Percentiles rank a stretch among this genome's conserved stretches.
phyloP scores from a whole-genome alignment of 2,113 vertebrate species.

The Tyto alba region DNA sequence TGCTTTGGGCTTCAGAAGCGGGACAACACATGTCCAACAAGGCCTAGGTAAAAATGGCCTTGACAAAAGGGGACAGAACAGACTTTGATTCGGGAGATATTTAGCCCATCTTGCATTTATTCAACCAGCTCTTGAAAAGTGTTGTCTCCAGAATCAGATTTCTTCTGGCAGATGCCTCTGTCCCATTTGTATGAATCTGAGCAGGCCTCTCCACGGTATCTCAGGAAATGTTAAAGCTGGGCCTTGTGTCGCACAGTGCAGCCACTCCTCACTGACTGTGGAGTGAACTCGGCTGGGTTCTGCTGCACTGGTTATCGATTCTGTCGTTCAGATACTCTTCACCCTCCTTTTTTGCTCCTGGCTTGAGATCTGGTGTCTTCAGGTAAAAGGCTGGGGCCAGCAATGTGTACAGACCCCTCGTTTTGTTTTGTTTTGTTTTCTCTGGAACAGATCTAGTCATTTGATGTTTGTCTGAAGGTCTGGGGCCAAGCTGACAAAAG shows the following conservation, averaged over 20 bases:
- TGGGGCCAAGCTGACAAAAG: not conserved
- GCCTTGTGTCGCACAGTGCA: not conserved
- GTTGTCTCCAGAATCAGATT: not conserved
- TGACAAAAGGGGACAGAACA: not conserved
- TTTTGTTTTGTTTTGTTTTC: not conserved
- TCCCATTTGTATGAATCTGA: not conserved
- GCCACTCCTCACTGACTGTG: not conserved
- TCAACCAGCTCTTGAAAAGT: not conserved
- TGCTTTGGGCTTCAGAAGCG: not conserved
- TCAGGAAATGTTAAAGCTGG: slow-evolving; percentile 7
- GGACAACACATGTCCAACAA: not conserved
- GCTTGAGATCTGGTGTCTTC: not conserved
- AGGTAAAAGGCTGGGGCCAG: not conserved
- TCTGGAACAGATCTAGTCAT: not conserved
- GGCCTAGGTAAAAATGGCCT: not conserved
- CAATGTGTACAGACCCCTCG: not conserved
- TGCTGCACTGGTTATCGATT: not conserved
- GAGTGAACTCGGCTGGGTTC: not conserved
- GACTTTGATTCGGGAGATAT: not conserved
- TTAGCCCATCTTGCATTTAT: not conserved
- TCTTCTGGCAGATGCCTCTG: not conserved
- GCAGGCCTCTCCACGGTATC: not conserved
- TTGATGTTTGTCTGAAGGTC: not conserved
- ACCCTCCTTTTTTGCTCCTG: not conserved
- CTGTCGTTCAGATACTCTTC: not conserved